Percentiles rank a stretch among this genome's conserved stretches.
phyloP scores from a whole-genome alignment of 2,113 vertebrate genomes.

The Cyanoderma ruficeps region DNA sequence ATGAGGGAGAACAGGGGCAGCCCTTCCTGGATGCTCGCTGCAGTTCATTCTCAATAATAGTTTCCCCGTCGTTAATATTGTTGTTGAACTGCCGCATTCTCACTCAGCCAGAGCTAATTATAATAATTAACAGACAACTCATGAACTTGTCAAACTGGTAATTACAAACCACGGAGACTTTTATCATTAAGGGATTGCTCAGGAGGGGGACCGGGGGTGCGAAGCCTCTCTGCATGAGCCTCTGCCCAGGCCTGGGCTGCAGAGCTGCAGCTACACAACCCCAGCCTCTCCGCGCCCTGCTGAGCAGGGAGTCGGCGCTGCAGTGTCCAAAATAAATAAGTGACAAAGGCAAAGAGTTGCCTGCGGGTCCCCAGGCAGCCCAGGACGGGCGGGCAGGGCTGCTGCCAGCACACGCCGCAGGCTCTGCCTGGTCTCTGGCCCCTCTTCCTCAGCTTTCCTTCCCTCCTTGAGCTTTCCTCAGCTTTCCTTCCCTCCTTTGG shows the following conservation, averaged over 20 bases:
- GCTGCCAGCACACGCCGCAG: not conserved
- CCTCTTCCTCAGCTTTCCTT: not conserved
- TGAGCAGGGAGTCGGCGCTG: not conserved
- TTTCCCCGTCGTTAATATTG: constrained; percentile 75
- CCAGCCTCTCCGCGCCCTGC: accelerated
- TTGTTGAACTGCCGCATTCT: constrained; percentile 74
- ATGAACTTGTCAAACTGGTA: constrained; percentile 84
- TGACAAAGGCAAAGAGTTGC: not conserved
- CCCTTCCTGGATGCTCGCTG: not conserved
- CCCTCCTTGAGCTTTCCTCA: not conserved
- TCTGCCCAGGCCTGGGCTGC: not conserved
- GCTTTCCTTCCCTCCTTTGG: not conserved
- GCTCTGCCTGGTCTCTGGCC: not conserved
- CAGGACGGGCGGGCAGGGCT: not conserved
- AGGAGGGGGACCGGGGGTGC: not conserved
- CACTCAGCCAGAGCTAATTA: constrained; percentile 78
- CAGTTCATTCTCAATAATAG: constrained; percentile 34
- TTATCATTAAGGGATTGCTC: constrained; percentile 71
- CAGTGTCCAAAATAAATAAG: not conserved
- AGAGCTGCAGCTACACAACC: not conserved
- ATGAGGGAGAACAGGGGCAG: not conserved
- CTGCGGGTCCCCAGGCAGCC: not conserved
- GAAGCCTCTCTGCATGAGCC: not conserved
- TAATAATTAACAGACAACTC: constrained; percentile 83
- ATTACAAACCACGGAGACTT: constrained; percentile 78